Percentiles rank a stretch among this genome's conserved stretches.
phyloP scores from a whole-genome alignment of 1,140 invertebrate species.

The Ericerus pela region DNA sequence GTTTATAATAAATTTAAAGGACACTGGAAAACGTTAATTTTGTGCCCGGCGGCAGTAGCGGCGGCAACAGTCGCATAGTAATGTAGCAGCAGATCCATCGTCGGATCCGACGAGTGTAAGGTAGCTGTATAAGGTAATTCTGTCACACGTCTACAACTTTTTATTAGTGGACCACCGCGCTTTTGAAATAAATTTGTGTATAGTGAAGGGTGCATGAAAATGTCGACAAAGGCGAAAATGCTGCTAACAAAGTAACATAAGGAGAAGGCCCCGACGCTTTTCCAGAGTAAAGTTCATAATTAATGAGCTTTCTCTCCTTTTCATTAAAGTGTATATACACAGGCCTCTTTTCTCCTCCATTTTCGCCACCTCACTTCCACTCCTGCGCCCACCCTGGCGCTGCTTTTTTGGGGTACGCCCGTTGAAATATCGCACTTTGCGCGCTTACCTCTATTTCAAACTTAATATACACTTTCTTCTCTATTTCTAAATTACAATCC shows the following conservation, averaged over 20 bases:
- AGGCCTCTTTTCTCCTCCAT: not conserved
- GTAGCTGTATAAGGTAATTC: slow-evolving; percentile 5
- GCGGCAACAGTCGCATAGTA: no score
- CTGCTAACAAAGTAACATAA: slow-evolving; percentile 10
- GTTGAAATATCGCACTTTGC: no score
- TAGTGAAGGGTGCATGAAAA: not conserved
- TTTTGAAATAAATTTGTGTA: not conserved
- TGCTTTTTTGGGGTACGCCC: no score
- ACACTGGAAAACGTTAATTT: no score
- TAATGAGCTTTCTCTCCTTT: slow-evolving; percentile 12
- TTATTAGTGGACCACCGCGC: slow-evolving; percentile 4
- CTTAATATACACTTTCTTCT: slow-evolving; percentile 1
- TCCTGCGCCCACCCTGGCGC: no score
- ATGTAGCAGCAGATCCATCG: no score
- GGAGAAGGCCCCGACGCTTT: slow-evolving; percentile 8
- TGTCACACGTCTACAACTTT: slow-evolving; percentile 6
- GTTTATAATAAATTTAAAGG: no score
- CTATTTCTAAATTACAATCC: not conserved
- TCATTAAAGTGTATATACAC: slow-evolving; percentile 10
- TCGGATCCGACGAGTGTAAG: no score
- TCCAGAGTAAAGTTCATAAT: slow-evolving; percentile 10
- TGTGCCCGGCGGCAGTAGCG: no score
- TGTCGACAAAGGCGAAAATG: slow-evolving; percentile 9
- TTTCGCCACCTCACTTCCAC: not conserved
- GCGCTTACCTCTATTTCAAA: not conserved